Conservation (phyloP, 2,113 vertebrate species). For the Dunckerocampus dactyliophorus region DNA sequence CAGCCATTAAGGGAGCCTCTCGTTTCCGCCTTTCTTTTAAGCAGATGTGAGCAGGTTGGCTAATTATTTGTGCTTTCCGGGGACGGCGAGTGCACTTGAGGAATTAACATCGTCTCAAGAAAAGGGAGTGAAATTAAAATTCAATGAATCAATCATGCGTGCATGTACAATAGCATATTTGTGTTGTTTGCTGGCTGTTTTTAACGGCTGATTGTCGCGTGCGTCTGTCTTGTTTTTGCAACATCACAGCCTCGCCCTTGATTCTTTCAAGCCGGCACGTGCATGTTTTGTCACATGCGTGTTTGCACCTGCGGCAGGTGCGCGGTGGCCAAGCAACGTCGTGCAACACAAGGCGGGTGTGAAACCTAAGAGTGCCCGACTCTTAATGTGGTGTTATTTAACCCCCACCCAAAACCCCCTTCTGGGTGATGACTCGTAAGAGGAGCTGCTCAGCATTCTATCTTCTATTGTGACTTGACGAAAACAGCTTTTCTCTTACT, state of each 20-base stretch:
- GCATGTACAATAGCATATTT: slow-evolving; percentile 4
- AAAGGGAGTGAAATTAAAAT: slow-evolving; percentile 1
- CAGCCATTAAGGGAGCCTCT: slow-evolving; percentile 46
- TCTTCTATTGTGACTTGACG: background rate
- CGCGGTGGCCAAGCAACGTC: slow-evolving; percentile 29
- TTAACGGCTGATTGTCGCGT: slow-evolving; percentile 25
- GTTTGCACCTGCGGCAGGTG: slow-evolving; percentile 68
- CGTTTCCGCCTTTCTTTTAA: slow-evolving; percentile 26
- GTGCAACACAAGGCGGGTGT: slow-evolving; percentile 48
- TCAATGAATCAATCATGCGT: slow-evolving; percentile 5
- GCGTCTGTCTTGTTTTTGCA: slow-evolving; percentile 7
- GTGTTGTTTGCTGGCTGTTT: slow-evolving; percentile 27
- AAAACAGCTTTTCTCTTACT: no score
- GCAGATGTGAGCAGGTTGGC: slow-evolving; percentile 29
- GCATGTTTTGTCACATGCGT: slow-evolving; percentile 58
- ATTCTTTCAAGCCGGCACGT: slow-evolving; percentile 43
- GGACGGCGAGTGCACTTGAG: slow-evolving; percentile 9
- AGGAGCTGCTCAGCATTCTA: slow-evolving; percentile 12
- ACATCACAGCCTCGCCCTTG: slow-evolving; percentile 13
- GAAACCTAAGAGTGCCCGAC: slow-evolving; percentile 55
- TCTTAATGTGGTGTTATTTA: slow-evolving; percentile 33
- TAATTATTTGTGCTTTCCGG: slow-evolving; percentile 34
- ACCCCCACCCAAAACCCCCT: background rate
- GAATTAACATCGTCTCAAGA: slow-evolving; percentile 21
- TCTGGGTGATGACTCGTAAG: slow-evolving; percentile 1